These are phyloP conservation scores for Sarcophaga caerulescens DNA, from an alignment of 2,888 invertebrate genomes.

Conservation along the genomic window DNA sequence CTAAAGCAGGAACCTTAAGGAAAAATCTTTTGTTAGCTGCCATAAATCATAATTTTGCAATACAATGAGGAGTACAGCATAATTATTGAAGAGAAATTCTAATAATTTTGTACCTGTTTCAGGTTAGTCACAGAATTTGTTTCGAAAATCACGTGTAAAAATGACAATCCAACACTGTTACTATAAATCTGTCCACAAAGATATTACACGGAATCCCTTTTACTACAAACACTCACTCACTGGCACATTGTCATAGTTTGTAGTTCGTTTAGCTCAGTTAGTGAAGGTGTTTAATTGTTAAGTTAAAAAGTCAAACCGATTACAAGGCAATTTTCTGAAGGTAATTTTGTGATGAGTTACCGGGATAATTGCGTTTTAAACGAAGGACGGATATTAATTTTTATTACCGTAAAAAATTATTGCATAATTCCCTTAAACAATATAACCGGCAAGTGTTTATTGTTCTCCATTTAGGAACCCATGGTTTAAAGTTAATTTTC, in stretches of 20 bases:
- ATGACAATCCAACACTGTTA: slow-evolving; percentile 14
- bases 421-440: slow-evolving; percentile 72
- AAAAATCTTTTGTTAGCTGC: slow-evolving; percentile 15
- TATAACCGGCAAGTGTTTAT: not conserved
- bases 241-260: slow-evolving; percentile 51
- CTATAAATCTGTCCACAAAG: slow-evolving; percentile 55
- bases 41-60: slow-evolving; percentile 64
- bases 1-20: slow-evolving; percentile 47
- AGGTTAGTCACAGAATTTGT: slow-evolving; percentile 35
- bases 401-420: slow-evolving; percentile 77
- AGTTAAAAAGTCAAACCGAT: slow-evolving; percentile 38
- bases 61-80: slow-evolving; percentile 24
- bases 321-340: slow-evolving; percentile 36
- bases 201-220: slow-evolving; percentile 14
- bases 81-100: slow-evolving; percentile 18
- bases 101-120: slow-evolving; percentile 64
- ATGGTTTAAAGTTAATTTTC: slow-evolving; percentile 30
- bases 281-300: slow-evolving; percentile 36
- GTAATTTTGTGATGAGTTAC: slow-evolving; percentile 50
- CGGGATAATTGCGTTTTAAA: slow-evolving; percentile 63
- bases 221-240: not conserved
- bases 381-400: slow-evolving; percentile 79
- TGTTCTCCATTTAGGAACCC: slow-evolving; percentile 28
- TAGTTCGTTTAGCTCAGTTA: slow-evolving; percentile 5
- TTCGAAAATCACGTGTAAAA: slow-evolving; percentile 50